Evolutionary conservation across 2,888 invertebrate genomes (phyloP), one percentile per base, ranked within the genome.

Genomic region (Meiosimyza platycephala): DNA sequence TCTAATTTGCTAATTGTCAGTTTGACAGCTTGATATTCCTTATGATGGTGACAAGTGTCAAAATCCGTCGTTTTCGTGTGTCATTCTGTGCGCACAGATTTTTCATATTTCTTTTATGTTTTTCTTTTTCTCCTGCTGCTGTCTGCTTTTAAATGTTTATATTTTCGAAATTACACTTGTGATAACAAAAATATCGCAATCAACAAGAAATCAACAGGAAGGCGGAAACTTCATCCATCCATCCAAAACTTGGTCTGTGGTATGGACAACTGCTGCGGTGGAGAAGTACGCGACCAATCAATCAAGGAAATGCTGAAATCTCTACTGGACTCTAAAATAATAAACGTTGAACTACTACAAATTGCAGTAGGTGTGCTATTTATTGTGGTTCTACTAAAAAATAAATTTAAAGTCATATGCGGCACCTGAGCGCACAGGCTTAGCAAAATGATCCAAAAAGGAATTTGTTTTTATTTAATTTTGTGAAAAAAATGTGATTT

Each of bases 311-410:
- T 85, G 83, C 75, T 85, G 51, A 83, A 84, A 75, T 78, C 85
- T 62, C 77, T 85, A 72, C 82, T 85, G 55, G 86, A 86, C 75
- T 85, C 85, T 1, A 85, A 85, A 80, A 79, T 85, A 54, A 83
- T 85, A 73, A 85, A 84, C 74, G 79, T 86, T 55, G 83, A 84
- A 80, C 78, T 85, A 64, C 82, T 85, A 74, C 83, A 85, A 15
- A 84, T 85, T 74, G 86, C 86, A 69, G 85, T 85, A 75, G 85
- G 85, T 54, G 82, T 85, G 74, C 81, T 86, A 72, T 85, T 85
- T 78, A 73, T 82, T 69, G 82, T 85, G 60, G 77, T 85, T 73
- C 76, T 85, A 75, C 75, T 86, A 66, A 85, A 85, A 76, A 86
- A 84, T 76, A 85, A 85, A 78, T 86, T 85, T 72, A 78, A 83